These are phyloP conservation scores for Seriola dumerili DNA, from an alignment of 2,113 vertebrate species.

Conservation along the genomic window DNA sequence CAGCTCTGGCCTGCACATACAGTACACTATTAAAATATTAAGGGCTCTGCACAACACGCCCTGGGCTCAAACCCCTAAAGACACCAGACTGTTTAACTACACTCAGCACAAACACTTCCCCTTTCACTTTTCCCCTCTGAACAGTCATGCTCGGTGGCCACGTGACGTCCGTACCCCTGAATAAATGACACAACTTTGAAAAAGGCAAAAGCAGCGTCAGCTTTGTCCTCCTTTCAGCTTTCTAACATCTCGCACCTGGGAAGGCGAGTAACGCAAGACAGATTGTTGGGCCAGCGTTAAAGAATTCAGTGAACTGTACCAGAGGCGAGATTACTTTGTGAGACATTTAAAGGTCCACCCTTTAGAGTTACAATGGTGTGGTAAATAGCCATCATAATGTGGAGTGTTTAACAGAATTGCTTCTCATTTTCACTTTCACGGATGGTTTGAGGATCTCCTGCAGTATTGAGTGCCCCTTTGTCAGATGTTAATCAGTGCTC, in stretches of 20 bases:
- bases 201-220: constrained; percentile 64
- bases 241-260: constrained; percentile 67
- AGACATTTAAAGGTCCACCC: constrained; percentile 78
- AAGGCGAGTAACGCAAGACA: constrained; percentile 68
- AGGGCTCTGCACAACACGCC: constrained; percentile 10
- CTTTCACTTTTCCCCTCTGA: constrained; percentile 40
- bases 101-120: constrained; percentile 30
- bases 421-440: constrained; percentile 83
- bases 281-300: constrained; percentile 58
- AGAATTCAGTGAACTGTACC: constrained; percentile 77
- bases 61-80: neutral
- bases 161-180: constrained; percentile 55
- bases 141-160: constrained; percentile 34
- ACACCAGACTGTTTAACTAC: constrained; percentile 4
- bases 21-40: constrained; percentile 16
- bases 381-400: constrained; percentile 79
- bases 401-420: constrained; percentile 78
- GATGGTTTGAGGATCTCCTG: constrained; percentile 77
- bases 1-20: neutral
- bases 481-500: constrained; percentile 81
- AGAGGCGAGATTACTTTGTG: constrained; percentile 80
- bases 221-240: constrained; percentile 68
- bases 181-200: constrained; percentile 72
- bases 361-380: constrained; percentile 75
- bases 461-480: constrained; percentile 68